Conservation (phyloP, 1,140 invertebrate species). For the Hycleus cichorii region DNA sequence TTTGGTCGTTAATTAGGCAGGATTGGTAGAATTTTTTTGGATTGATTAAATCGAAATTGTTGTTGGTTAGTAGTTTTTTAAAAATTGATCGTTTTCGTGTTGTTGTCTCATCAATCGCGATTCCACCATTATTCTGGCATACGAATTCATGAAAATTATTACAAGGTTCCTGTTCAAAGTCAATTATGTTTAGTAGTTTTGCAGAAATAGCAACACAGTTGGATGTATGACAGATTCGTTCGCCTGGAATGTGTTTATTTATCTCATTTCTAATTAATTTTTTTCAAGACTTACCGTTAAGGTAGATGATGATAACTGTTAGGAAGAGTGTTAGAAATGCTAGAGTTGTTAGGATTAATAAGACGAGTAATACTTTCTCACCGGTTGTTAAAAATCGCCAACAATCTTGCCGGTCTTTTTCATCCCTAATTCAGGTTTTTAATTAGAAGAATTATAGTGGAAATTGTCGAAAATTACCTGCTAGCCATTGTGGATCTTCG, state of each 20-base stretch:
- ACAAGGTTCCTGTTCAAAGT: conserved; percentile 54
- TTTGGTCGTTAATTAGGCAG: no score
- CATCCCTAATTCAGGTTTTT: background rate
- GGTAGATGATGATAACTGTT: background rate
- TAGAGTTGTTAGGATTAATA: background rate
- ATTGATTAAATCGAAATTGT: no score
- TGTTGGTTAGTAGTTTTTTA: no score
- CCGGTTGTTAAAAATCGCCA: conserved; percentile 1
- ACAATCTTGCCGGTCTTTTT: conserved; percentile 2
- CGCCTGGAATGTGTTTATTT: background rate
- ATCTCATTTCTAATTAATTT: background rate
- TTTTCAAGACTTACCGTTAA: conserved; percentile 1
- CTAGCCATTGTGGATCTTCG: no score
- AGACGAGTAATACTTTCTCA: conserved; percentile 2
- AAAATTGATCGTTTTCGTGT: no score
- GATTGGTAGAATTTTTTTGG: no score
- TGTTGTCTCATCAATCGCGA: no score
- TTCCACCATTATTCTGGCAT: conserved; percentile 38
- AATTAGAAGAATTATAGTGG: no score
- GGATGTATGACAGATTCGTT: conserved; percentile 2
- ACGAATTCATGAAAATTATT: conserved; percentile 65
- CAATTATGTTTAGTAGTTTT: conserved; percentile 21
- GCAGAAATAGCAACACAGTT: conserved; percentile 8
- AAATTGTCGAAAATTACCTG: no score
- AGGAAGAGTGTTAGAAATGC: background rate